These are phyloP conservation scores for Agriotes lineatus DNA, from an alignment of 2,888 invertebrate genomes.

Conservation along the genomic window DNA sequence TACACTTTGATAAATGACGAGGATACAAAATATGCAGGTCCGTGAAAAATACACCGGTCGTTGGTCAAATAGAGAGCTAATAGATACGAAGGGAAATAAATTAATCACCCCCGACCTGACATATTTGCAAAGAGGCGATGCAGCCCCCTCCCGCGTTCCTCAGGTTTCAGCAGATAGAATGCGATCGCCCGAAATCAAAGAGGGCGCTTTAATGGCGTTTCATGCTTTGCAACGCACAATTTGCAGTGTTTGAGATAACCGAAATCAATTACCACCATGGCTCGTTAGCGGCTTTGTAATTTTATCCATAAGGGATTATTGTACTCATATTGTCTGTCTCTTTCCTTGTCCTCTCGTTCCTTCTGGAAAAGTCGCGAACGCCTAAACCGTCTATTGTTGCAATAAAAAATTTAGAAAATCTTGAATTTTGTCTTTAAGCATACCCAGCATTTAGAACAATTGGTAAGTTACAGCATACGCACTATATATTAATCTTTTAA, in stretches of 20 bases:
- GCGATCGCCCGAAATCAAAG: no score
- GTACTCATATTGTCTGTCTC: no score
- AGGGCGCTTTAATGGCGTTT: not conserved
- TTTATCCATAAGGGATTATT: not conserved
- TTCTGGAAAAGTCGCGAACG: no score
- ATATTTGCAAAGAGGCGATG: slow-evolving; percentile 1
- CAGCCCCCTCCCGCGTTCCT: not conserved
- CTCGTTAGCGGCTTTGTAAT: not conserved
- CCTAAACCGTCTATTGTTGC: no score
- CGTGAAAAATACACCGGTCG: slow-evolving; percentile 36
- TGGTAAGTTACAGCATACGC: no score
- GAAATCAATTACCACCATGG: not conserved
- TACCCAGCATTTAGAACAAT: no score
- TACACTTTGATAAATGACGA: slow-evolving; percentile 44
- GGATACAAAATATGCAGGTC: slow-evolving; percentile 42
- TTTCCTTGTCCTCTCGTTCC: no score
- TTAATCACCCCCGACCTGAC: slow-evolving; percentile 27
- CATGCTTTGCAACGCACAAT: not conserved
- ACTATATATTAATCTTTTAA: no score
- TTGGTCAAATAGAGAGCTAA: slow-evolving; percentile 40
- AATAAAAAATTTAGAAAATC: no score
- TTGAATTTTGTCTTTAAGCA: no score
- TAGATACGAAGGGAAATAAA: slow-evolving; percentile 26
- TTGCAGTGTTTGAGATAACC: not conserved
- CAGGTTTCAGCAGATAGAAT: not conserved